Conservation (phyloP, 2,797 vertebrate genomes). For the Moxostoma hubbsi region DNA sequence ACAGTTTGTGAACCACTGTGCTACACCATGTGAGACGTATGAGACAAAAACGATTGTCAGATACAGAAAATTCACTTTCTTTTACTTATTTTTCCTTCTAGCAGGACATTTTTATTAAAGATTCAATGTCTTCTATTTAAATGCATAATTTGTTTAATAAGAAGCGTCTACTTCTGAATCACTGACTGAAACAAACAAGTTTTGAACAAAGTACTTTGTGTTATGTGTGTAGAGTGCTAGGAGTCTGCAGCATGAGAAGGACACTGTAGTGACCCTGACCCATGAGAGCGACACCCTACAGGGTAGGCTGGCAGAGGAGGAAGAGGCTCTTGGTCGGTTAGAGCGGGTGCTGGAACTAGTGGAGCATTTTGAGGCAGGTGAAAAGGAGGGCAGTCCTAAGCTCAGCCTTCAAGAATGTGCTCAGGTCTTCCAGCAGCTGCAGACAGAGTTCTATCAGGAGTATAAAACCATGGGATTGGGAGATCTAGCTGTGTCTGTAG, state of each 20-base stretch:
- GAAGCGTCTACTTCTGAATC: background rate
- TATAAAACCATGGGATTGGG: slow-evolving; percentile 90
- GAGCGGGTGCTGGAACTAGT: slow-evolving; percentile 89
- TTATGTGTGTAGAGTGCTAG: slow-evolving; percentile 81
- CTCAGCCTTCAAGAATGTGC: slow-evolving; percentile 89
- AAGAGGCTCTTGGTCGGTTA: slow-evolving; percentile 84
- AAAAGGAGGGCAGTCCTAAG: slow-evolving; percentile 80
- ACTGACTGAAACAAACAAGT: background rate
- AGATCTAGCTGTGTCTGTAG: slow-evolving; percentile 90
- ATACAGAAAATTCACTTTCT: too few species aligned
- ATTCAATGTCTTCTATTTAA: background rate
- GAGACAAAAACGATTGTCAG: too few species aligned
- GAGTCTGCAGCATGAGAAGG: slow-evolving; percentile 93
- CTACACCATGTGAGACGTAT: background rate
- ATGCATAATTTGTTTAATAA: background rate
- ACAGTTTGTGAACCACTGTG: too few species aligned
- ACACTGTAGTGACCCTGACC: slow-evolving; percentile 89
- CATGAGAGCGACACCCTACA: slow-evolving; percentile 89
- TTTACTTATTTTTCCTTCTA: too few species aligned
- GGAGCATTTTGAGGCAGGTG: slow-evolving; percentile 85
- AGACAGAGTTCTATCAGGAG: slow-evolving; percentile 94
- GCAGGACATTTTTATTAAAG: background rate
- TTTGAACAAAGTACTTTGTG: background rate
- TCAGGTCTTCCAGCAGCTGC: slow-evolving; percentile 88
- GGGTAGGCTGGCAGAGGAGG: slow-evolving; percentile 81